phyloP scores from a whole-genome alignment of 2,797 vertebrate species.

The Pterois miles region DNA sequence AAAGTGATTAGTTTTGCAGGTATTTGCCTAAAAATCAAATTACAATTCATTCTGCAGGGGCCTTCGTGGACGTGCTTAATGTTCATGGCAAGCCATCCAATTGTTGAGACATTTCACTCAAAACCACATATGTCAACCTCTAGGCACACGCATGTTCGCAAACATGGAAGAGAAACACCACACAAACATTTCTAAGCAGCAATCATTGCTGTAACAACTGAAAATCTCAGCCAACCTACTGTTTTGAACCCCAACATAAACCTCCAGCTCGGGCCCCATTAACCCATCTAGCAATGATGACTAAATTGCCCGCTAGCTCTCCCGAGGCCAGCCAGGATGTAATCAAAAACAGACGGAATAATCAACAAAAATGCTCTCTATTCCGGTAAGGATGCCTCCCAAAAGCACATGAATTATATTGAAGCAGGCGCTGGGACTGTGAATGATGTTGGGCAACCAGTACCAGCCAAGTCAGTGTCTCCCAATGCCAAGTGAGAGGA shows the following conservation, averaged over 20 bases:
- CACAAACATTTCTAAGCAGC: slow-evolving; percentile 25
- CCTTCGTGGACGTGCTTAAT: not conserved
- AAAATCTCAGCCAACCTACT: slow-evolving; percentile 58
- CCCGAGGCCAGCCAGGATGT: slow-evolving; percentile 68
- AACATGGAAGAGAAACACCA: slow-evolving; percentile 2
- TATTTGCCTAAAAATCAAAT: not conserved
- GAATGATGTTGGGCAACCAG: slow-evolving; percentile 76
- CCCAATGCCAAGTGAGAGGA: slow-evolving; percentile 75
- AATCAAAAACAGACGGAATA: slow-evolving; percentile 83
- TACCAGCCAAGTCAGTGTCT: slow-evolving; percentile 77
- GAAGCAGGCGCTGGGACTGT: slow-evolving; percentile 74
- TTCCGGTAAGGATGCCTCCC: slow-evolving; percentile 81
- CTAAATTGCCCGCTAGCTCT: slow-evolving; percentile 67
- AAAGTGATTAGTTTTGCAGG: not conserved
- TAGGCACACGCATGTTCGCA: not conserved
- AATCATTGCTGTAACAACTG: slow-evolving; percentile 52
- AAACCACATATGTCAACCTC: not conserved
- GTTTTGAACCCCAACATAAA: slow-evolving; percentile 61
- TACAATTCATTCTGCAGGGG: not conserved
- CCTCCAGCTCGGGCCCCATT: slow-evolving; percentile 59
- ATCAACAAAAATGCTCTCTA: slow-evolving; percentile 79
- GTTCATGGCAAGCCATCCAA: not conserved
- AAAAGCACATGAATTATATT: slow-evolving; percentile 78
- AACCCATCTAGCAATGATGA: slow-evolving; percentile 71
- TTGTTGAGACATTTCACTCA: not conserved